These are phyloP conservation scores for Neodon shergylaensis DNA, from an alignment of 2,113 vertebrate species.

Conservation along the genomic window DNA sequence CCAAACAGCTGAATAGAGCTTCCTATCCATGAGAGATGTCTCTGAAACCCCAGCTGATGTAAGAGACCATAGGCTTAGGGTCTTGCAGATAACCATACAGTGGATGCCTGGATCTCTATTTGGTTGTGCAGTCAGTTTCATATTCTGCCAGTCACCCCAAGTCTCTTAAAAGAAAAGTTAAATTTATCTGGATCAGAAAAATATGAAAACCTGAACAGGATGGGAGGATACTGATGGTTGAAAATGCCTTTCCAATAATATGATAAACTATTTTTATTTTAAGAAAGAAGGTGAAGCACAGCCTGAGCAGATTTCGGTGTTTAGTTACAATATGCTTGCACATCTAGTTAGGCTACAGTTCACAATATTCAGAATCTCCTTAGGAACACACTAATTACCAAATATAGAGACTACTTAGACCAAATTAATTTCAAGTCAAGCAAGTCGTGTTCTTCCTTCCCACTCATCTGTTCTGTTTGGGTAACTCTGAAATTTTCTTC, in stretches of 20 bases:
- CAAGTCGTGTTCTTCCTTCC: neutral
- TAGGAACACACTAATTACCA: too few species aligned
- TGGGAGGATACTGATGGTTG: neutral
- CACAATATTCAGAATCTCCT: neutral
- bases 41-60: too few species aligned
- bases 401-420: neutral
- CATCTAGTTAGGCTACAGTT: neutral
- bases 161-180: neutral
- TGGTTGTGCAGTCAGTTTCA: neutral
- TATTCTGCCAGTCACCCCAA: accelerated
- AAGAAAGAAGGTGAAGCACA: neutral
- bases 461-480: accelerated
- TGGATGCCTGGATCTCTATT: neutral
- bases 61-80: accelerated
- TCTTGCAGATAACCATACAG: accelerated
- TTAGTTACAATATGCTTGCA: neutral
- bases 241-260: neutral
- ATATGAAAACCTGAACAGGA: too few species aligned
- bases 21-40: neutral
- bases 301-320: neutral
- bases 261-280: neutral
- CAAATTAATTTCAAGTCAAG: neutral
- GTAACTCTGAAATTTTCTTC: neutral
- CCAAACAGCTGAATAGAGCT: neutral
- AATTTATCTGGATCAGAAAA: neutral